Evolutionary conservation across 2,113 vertebrate genomes (phyloP).

Genomic region (Trochalopteron elliotii): DNA sequence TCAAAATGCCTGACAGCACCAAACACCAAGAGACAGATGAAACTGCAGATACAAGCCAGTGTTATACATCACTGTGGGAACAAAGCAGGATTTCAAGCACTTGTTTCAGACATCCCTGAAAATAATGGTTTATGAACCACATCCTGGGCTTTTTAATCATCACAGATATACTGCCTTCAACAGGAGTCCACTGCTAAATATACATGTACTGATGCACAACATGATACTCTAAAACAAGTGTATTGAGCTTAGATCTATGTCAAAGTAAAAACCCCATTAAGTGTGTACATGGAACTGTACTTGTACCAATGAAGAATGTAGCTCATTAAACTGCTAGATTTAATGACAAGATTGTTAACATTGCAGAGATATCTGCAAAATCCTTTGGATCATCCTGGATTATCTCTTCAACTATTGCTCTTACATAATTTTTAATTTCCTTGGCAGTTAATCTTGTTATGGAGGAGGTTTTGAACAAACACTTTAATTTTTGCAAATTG

Average conservation of each 20-base stretch:
- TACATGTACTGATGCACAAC: neutral
- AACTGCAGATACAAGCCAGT: neutral
- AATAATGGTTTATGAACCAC: neutral
- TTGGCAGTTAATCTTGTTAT: constrained; percentile 39
- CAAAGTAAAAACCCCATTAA: neutral
- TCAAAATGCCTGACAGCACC: neutral
- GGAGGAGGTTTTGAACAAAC: constrained; percentile 15
- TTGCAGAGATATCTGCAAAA: constrained; percentile 31
- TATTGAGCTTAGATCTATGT: neutral
- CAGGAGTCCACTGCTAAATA: neutral
- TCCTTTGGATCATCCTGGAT: constrained; percentile 56
- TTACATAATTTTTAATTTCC: constrained; percentile 58
- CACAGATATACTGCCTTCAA: neutral
- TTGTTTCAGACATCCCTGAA: neutral
- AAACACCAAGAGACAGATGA: constrained; percentile 1
- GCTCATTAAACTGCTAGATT: constrained; percentile 29
- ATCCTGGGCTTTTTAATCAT: neutral
- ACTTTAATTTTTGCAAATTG: constrained; percentile 36
- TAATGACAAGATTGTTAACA: constrained; percentile 44
- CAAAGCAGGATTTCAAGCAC: neutral
- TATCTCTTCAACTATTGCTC: constrained; percentile 39
- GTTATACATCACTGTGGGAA: neutral
- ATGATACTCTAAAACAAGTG: neutral
- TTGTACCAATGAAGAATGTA: neutral
- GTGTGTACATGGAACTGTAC: neutral